Evolutionary conservation across 2,888 invertebrate species (phyloP).

Genomic region (Adela reaumurella): DNA sequence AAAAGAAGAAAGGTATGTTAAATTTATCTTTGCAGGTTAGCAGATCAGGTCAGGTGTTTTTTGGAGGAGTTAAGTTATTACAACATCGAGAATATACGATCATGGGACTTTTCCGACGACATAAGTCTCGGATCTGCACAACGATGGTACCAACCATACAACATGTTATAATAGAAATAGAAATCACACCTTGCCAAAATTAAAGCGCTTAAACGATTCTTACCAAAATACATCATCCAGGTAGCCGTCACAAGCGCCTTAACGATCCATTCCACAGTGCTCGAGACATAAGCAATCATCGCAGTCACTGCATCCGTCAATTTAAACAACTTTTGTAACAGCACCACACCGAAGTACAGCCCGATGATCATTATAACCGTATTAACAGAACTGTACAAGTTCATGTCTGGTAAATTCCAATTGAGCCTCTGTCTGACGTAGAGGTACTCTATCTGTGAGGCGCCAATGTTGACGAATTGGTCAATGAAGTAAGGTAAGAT

Average conservation of each 20-base stretch:
- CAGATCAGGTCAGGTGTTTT: too few species aligned
- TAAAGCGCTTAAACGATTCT: slow-evolving; percentile 12
- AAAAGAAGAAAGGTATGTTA: too few species aligned
- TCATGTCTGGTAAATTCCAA: slow-evolving; percentile 63
- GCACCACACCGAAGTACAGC: slow-evolving; percentile 51
- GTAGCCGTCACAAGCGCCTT: slow-evolving; percentile 27
- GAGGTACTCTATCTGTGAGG: slow-evolving; percentile 55
- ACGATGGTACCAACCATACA: not conserved
- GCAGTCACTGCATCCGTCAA: slow-evolving; percentile 29
- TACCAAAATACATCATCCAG: slow-evolving; percentile 54
- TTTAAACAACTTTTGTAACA: slow-evolving; percentile 48
- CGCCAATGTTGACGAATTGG: slow-evolving; percentile 38
- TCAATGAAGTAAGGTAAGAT: slow-evolving; percentile 23
- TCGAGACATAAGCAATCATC: slow-evolving; percentile 15
- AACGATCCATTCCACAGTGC: slow-evolving; percentile 28
- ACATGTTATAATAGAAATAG: not conserved
- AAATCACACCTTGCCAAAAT: not conserved
- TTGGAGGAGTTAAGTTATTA: too few species aligned
- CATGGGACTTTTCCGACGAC: too few species aligned
- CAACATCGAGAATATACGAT: too few species aligned
- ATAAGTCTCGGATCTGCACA: too few species aligned
- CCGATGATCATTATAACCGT: slow-evolving; percentile 54
- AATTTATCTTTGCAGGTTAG: too few species aligned
- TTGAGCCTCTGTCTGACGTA: slow-evolving; percentile 62
- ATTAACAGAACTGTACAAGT: slow-evolving; percentile 50